A percentile compares a stretch with the other conserved stretches of the same genome.
phyloP scores from a whole-genome alignment of 2,888 invertebrate species.

The Euphydryas editha region DNA sequence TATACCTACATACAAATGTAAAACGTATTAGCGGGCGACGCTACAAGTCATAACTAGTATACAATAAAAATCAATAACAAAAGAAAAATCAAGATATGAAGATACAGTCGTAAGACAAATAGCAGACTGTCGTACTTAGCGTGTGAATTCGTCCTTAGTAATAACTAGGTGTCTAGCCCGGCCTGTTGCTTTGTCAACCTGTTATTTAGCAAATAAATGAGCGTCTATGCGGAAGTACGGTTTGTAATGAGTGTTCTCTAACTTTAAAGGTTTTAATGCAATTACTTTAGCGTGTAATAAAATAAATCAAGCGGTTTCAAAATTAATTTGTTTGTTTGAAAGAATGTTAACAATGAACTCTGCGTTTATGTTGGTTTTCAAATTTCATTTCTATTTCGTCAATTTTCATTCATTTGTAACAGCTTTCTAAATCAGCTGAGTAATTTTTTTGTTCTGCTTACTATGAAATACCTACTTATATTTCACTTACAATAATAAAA shows the following conservation, averaged over 20 bases:
- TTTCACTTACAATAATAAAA: background rate
- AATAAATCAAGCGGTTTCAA: constrained; percentile 36
- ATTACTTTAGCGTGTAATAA: constrained; percentile 37
- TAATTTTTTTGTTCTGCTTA: background rate
- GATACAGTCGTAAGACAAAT: background rate
- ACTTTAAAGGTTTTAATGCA: constrained; percentile 39
- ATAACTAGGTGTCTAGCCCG: constrained; percentile 44
- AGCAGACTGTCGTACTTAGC: background rate
- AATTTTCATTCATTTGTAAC: background rate
- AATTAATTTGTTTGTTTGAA: constrained; percentile 28
- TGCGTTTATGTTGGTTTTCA: background rate
- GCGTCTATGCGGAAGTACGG: constrained; percentile 39
- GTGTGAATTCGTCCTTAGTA: constrained; percentile 32
- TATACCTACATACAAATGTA: too few relatives aligned
- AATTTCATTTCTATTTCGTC: background rate
- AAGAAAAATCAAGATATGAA: too few relatives aligned
- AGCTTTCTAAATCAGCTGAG: background rate
- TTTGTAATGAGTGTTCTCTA: constrained; percentile 41
- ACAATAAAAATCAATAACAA: too few relatives aligned
- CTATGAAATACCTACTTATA: background rate
- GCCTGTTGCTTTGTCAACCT: constrained; percentile 45
- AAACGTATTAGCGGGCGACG: too few relatives aligned
- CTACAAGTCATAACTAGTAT: too few relatives aligned
- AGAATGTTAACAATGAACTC: constrained; percentile 16
- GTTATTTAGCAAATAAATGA: constrained; percentile 44